Evolutionary conservation across 1,140 invertebrate genomes (phyloP).

Genomic region (Drosophila mauritiana): DNA sequence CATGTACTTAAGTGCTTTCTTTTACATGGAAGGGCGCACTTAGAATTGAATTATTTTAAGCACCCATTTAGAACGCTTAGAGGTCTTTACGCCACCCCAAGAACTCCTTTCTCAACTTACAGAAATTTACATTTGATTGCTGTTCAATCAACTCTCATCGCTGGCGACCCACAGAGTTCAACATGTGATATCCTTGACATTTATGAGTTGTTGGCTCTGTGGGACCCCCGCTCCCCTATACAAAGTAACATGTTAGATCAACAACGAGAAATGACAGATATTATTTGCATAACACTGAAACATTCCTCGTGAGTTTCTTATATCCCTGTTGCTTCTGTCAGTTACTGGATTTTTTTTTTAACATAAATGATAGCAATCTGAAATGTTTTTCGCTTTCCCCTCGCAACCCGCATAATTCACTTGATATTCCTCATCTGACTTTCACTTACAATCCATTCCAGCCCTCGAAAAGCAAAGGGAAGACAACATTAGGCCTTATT

Average conservation of each 20-base stretch:
- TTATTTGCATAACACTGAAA: constrained; percentile 58
- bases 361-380: constrained; percentile 68
- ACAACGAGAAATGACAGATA: constrained; percentile 64
- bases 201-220: constrained; percentile 53
- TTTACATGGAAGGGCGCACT: not conserved
- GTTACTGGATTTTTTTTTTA: constrained; percentile 9
- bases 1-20: too few species aligned
- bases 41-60: constrained; percentile 24
- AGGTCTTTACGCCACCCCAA: constrained; percentile 14
- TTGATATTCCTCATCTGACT: constrained; percentile 44
- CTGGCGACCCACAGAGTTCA: constrained; percentile 16
- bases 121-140: constrained; percentile 45
- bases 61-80: constrained; percentile 33
- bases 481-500: constrained; percentile 72
- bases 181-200: constrained; percentile 59
- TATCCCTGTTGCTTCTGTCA: constrained; percentile 39
- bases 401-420: constrained; percentile 59
- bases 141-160: constrained; percentile 48
- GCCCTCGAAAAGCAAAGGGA: constrained; percentile 11
- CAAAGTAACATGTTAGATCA: constrained; percentile 17
- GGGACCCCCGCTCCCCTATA: constrained; percentile 1
- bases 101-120: constrained; percentile 4
- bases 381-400: constrained; percentile 28
- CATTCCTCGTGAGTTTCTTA: constrained; percentile 23
- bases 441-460: constrained; percentile 56